These are phyloP conservation scores for Heliconius eleuchia DNA, from an alignment of 1,140 invertebrate species.

Conservation along the genomic window DNA sequence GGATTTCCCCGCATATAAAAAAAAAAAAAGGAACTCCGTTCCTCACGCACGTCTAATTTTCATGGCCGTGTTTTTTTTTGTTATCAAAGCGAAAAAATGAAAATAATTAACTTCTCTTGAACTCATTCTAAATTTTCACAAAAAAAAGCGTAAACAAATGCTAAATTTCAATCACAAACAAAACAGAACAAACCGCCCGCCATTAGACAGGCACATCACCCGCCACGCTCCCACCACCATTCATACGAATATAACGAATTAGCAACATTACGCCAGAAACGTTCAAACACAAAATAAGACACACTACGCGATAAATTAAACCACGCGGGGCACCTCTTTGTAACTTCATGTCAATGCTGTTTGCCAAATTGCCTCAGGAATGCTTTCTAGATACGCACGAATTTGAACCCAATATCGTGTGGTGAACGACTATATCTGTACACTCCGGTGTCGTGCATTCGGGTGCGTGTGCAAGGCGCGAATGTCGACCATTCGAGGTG, in stretches of 20 bases:
- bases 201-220: neutral
- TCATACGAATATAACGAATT: conserved; percentile 20
- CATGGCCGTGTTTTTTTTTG: no score
- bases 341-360: conserved; percentile 41
- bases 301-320: conserved; percentile 31
- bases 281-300: conserved; percentile 33
- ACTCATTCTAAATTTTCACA: neutral
- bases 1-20: no score
- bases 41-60: no score
- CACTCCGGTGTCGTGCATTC: neutral
- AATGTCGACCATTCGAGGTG: conserved; percentile 22
- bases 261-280: conserved; percentile 23
- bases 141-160: neutral
- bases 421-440: neutral
- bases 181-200: neutral
- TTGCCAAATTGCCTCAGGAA: conserved; percentile 47
- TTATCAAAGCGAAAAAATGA: no score
- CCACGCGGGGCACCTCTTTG: conserved; percentile 32
- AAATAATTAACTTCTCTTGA: no score
- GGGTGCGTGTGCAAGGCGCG: conserved; percentile 34
- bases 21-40: no score
- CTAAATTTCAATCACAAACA: neutral
- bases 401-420: neutral
- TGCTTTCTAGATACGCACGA: neutral
- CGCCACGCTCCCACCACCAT: neutral